phyloP scores from a whole-genome alignment of 2,888 invertebrate species.

The Drosophila fungiperda region DNA sequence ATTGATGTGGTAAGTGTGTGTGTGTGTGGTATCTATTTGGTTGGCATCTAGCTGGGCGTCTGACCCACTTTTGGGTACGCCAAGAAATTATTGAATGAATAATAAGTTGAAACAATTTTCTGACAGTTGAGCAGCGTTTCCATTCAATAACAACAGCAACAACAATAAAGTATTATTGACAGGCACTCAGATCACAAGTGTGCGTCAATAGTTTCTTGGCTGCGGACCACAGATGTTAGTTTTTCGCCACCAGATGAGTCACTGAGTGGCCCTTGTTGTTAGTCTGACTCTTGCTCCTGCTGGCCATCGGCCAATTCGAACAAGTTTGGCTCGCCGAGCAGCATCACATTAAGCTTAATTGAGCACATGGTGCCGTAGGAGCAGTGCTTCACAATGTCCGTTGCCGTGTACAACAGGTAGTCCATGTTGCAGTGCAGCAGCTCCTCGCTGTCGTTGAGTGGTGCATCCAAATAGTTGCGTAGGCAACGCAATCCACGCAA shows the following conservation, averaged over 20 bases:
- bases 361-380: conserved; percentile 1
- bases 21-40: conserved; percentile 32
- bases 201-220: conserved; percentile 62
- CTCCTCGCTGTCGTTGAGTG: conserved; percentile 43
- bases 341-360: conserved; percentile 44
- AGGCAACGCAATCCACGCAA: conserved; percentile 51
- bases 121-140: conserved; percentile 64
- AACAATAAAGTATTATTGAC: conserved; percentile 59
- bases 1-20: not conserved
- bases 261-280: conserved; percentile 6
- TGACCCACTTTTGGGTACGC: conserved; percentile 67
- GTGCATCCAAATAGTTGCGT: conserved; percentile 49
- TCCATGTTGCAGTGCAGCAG: conserved; percentile 55
- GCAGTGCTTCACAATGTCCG: conserved; percentile 39
- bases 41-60: conserved; percentile 24
- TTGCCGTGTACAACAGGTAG: conserved; percentile 47
- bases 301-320: conserved; percentile 25
- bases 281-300: not conserved
- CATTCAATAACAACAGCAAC: conserved; percentile 40
- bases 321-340: conserved; percentile 51
- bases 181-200: conserved; percentile 68
- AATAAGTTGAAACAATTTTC: conserved; percentile 53
- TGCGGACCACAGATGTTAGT: conserved; percentile 44
- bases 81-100: conserved; percentile 72
- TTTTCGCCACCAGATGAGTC: conserved; percentile 32